Base-by-base conservation (phyloP, 2,888 invertebrate species). In the Euproctis similis region DNA sequence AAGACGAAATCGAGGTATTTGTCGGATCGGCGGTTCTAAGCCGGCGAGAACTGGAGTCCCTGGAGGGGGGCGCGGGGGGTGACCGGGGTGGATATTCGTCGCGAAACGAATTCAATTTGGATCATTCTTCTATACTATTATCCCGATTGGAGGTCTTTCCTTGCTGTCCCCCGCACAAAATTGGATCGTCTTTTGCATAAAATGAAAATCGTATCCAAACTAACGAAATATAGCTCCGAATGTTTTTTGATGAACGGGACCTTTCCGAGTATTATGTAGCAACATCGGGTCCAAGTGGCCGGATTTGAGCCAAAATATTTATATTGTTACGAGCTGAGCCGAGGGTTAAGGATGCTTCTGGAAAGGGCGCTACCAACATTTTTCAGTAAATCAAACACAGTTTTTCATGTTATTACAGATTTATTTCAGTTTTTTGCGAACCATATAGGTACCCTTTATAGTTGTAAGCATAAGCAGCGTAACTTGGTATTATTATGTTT, bases 121-220 rank as follows among this genome's bases (percentile, higher is more conserved):
- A 78, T 81, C 76, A 77, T 78, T 78, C 81, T 76, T 74, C 69
- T 74, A 68, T 59, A 45, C 43, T 62, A 77, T 80, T 78, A 77
- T 76, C 77, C 66, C 71, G 75, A 74, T 76, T 72, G 72, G 64
- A 61, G 66, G 67, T 62, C 62, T 57, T 48, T 43, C 49, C 39
- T 45, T 48, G 46, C 53, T 60, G 52, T 59, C 63, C 65, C 65
- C 50, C 42, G 46, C 45, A 52, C 59, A 51, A 62, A 73, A 81
- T 75, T 71, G 76, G 72, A 78, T 75, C 76, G 70, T 66, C 72
- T 77, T 76, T 81, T 78, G 78, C 81, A 82, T 81, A 76, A 78
- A 78, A 77, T 71, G 72, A 77, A 77, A 76, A 78, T 77, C 65
- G 66, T 68, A 75, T 75, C 62, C 57, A 59, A 73, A 75, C 72